Evolutionary conservation across 2,113 vertebrate species (phyloP), one percentile per base, ranked within the genome.

Genomic region (Caretta caretta): DNA sequence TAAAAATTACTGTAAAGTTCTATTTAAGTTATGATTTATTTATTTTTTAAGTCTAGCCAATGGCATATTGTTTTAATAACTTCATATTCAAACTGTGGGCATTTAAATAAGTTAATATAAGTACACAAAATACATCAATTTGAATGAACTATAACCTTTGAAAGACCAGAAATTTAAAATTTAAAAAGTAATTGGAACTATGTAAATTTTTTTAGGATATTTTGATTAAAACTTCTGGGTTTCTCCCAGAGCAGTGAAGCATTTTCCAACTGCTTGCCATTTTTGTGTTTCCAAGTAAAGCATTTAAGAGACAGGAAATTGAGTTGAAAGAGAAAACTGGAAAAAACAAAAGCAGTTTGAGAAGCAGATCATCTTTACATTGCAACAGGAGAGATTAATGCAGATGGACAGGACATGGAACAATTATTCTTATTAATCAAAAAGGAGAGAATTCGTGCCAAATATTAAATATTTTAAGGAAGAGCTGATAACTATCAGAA

Each of bases 391-490:
- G 29, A 62, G 17, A n/a, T 31, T 89, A n/a, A 46, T 82, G 69
- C 51, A 54, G 35, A 89, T 62, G 81, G 42, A 90, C 82, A 65
- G 31, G 6, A 1, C 42, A 11, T 13, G 20, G 5, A 50, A 14
- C 38, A 89, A 75, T 85, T 92, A 87, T 38, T 90, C 14, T 83
- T 11, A 25, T 86, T 94, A 88, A 83, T 90, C 83, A 93, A 86
- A 54, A 85, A 89, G 84, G 69, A 57, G 80, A 88, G 84, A 89
- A 84, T 86, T 84, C 86, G 83, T 24, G 3, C 56, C 22, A 86
- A 51, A 48, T 46, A 56, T 62, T 84, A 88, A 88, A 84, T 65
- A 87, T 62, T 48, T 48, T 56, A 78, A 84, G 8, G 10, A 27
- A 14, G 1, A 78, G 5, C 49, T 27, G 10, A 42, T 53, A 19